These are phyloP conservation scores for Sebastolobus altivelis DNA, from an alignment of 2,797 vertebrate genomes.

Conservation along the genomic window DNA sequence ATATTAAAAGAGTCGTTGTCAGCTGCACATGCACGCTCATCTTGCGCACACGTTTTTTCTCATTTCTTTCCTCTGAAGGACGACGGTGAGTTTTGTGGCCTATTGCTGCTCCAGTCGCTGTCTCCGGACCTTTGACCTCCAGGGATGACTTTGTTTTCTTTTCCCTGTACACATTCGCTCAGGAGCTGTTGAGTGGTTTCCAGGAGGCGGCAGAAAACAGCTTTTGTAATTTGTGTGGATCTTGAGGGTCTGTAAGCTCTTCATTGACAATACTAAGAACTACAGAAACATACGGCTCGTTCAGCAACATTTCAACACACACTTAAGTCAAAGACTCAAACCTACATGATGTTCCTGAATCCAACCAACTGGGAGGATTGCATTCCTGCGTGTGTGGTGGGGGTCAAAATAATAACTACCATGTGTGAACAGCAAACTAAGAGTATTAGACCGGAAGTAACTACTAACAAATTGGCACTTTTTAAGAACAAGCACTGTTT, in stretches of 20 bases:
- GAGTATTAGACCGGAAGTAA: constrained; percentile 33
- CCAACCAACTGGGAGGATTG: not conserved
- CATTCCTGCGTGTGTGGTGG: not conserved
- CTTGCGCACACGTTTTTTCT: not conserved
- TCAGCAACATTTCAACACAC: not conserved
- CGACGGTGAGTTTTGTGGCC: constrained; percentile 86
- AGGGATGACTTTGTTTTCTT: constrained; percentile 70
- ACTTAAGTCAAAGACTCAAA: constrained; percentile 24
- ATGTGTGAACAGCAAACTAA: constrained; percentile 22
- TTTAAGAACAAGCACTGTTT: constrained; percentile 39
- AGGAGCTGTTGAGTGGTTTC: constrained; percentile 3
- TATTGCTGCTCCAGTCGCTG: constrained; percentile 88
- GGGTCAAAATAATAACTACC: not conserved
- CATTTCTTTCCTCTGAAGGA: constrained; percentile 68
- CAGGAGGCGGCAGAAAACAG: not conserved
- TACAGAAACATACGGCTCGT: not conserved
- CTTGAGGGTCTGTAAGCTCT: constrained; percentile 7
- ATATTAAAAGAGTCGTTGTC: not conserved
- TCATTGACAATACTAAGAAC: constrained; percentile 10
- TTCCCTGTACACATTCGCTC: not conserved
- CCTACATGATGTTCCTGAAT: constrained; percentile 15
- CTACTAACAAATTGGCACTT: constrained; percentile 43
- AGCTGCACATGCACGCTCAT: not conserved
- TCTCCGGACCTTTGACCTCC: constrained; percentile 84
- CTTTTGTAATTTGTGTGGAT: constrained; percentile 9